These are phyloP conservation scores for Oscheius sp. DNA, from an alignment of 2,888 invertebrate species.

Conservation along the genomic window DNA sequence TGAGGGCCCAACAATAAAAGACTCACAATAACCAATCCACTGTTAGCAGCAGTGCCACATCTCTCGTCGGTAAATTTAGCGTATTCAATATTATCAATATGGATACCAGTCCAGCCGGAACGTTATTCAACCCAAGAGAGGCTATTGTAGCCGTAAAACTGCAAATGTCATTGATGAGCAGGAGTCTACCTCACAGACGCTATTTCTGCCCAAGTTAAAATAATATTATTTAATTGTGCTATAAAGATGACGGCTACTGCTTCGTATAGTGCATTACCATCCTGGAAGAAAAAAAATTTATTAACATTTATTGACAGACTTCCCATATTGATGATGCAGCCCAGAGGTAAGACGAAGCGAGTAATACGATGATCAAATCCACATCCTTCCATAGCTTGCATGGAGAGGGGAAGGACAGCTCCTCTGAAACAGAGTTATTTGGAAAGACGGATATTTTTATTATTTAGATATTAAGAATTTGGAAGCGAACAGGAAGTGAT, in stretches of 20 bases:
- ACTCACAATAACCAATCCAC: slow-evolving; percentile 73
- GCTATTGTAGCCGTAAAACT: slow-evolving; percentile 94
- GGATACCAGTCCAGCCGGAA: slow-evolving; percentile 72
- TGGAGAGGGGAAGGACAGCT: slow-evolving; percentile 78
- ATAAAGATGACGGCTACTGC: slow-evolving; percentile 15
- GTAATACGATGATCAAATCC: slow-evolving; percentile 77
- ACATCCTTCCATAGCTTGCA: slow-evolving; percentile 77
- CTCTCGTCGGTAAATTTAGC: slow-evolving; percentile 71
- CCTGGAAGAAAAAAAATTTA: slow-evolving; percentile 67
- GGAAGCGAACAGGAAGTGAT: no score
- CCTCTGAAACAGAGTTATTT: slow-evolving; percentile 75
- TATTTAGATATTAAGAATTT: no score
- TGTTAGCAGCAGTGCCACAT: slow-evolving; percentile 72
- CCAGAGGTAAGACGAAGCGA: slow-evolving; percentile 75
- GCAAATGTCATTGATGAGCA: slow-evolving; percentile 28
- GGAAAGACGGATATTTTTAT: no score
- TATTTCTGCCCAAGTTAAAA: background rate
- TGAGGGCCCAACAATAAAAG: background rate
- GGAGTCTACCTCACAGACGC: slow-evolving; percentile 58
- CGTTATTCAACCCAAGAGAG: slow-evolving; percentile 93
- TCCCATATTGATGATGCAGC: slow-evolving; percentile 79
- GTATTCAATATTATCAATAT: slow-evolving; percentile 71
- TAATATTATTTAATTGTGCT: slow-evolving; percentile 1
- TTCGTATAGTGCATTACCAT: slow-evolving; percentile 69
- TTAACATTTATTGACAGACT: background rate